Base-by-base conservation (phyloP, 2,888 invertebrate species). In the Agrotis clavis region DNA sequence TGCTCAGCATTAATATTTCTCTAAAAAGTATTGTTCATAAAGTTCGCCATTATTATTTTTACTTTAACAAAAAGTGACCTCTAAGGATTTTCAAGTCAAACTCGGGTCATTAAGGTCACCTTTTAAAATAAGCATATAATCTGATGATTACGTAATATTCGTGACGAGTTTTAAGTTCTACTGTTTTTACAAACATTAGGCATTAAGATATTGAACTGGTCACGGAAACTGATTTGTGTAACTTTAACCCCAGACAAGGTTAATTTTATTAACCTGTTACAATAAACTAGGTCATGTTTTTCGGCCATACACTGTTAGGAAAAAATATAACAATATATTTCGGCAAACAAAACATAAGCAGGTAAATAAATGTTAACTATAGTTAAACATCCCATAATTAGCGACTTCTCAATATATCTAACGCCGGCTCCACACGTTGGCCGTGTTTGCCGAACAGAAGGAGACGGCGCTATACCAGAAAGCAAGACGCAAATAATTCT, bases 141-240 rank as follows among this genome's bases (percentile, higher is more conserved):
- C 82, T 59, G 76, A 82, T 59, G 76, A 82, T 79, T 62, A 82
- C 41, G 45, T 35, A 71, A 74, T 70, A 70, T 75, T 74, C 81
- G 86, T 85, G 77, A 65, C 74, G 67, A 66, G 30, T 71, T 74
- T 50, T 48, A 64, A 73, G 51, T 73, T 67, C 64, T 63, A 51
- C 59, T 50, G 21, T 75, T 16, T 65, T 68, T 69, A 41, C 18
- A 59, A 64, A 63, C 61, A 48, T 30, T 48, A 68, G 70, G 41
- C 54, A 68, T 82, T 62, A 18, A 41, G 50, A 65, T 60, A 59
- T 72, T 60, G 57, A 65, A 47, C 45, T 45, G n/a, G 81, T 75
- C 83, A 81, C 80, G 81, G 74, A 77, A 63, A 81, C 66, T 54
- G 53, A 65, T 67, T 61, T 74, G 30, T 74, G 45, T 41, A 21